Evolutionary conservation across 1,140 invertebrate species (phyloP), one percentile per base, ranked within the genome.

Genomic region (Panulirus ornatus): DNA sequence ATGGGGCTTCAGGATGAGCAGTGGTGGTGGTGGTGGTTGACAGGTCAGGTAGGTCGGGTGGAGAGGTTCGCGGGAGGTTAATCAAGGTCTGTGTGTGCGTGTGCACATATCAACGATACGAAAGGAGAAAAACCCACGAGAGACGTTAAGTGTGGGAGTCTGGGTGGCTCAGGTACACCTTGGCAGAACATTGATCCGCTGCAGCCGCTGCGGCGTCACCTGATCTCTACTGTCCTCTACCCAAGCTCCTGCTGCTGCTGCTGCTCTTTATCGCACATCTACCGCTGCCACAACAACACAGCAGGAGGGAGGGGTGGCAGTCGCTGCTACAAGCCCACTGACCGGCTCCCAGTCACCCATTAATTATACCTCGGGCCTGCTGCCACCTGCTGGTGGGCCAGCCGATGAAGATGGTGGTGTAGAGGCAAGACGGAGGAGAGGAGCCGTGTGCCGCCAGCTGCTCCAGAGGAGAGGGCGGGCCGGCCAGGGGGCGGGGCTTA

Each of bases 211-310:
- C 75, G 75, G 75, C 75, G 75, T 44, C 75, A 78, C 75, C 75
- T 78, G 75, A 78, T 78, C 75, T 78, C 75, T 78, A 78, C 75
- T 78, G 75, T 78, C 75, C 40, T 44, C 75, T 47, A 78, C 75
- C 75, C 19, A 38, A 38, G 40, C 40, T 14, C 1, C 40, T 6
- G 40, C 75, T 42, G 40, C 75, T 78, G 14, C 75, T 40, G 36
- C 30, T 71, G 0, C 70, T 71, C 27, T 38, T 34, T n/a, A n/a
- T 70, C 34, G n/a, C 34, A 3, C 73, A n/a, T n/a, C 75, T 44
- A 16, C 75, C 42, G 16, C 73, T 34, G 3, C 30, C 44, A 47
- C 44, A 9, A 47, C 44, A 47, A 16, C 44, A 9, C 16, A 47
- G 8, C 44, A 47, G 16, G 16, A 47, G 8, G 8, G 8, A 58